Conservation (phyloP, 2,113 vertebrate genomes). For the Danionella cerebrum region DNA sequence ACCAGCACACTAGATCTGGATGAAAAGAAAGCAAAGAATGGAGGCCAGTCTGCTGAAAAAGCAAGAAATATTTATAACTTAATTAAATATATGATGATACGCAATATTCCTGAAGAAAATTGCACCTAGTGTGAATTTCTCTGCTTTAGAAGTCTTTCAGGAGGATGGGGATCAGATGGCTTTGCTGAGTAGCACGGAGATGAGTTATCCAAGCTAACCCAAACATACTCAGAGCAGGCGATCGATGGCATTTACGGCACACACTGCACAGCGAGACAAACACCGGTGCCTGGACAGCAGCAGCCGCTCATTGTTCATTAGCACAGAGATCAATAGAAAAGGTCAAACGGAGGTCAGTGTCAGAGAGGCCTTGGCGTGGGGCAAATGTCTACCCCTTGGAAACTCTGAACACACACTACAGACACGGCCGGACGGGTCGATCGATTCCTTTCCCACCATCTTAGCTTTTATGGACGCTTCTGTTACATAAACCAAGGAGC, state of each 20-base stretch:
- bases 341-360: conserved; percentile 30
- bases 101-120: conserved; percentile 9
- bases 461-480: not conserved
- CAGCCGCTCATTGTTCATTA: conserved; percentile 22
- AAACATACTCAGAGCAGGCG: conserved; percentile 8
- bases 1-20: not conserved
- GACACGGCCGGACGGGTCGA: not conserved
- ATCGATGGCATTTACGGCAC: conserved; percentile 12
- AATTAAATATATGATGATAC: not conserved
- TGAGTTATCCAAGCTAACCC: conserved; percentile 22
- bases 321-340: conserved; percentile 20
- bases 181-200: not conserved
- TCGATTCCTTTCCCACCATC: not conserved
- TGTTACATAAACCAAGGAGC: not conserved
- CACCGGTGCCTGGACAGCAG: conserved; percentile 15
- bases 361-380: not conserved
- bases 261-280: not conserved
- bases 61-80: not conserved
- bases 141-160: not conserved
- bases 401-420: not conserved
- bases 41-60: not conserved
- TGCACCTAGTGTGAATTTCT: not conserved
- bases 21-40: not conserved
- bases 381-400: not conserved
- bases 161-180: not conserved